Evolutionary conservation across 2,888 invertebrate genomes (phyloP).

Genomic region (Carterocephalus palaemon): DNA sequence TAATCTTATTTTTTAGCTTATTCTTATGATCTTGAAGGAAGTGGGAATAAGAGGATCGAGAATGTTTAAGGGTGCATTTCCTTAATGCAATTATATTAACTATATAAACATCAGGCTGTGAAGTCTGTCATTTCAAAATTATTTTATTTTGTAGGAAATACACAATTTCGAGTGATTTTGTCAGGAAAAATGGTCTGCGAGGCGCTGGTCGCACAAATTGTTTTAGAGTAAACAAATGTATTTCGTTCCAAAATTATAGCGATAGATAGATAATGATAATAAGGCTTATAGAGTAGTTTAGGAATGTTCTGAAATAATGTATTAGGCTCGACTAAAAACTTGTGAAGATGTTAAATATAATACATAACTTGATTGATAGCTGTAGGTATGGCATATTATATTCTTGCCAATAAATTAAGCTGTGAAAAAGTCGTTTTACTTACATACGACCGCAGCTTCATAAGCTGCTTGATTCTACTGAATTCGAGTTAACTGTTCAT

Average conservation of each 20-base stretch:
- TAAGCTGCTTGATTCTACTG: slow-evolving; percentile 63
- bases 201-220: slow-evolving; percentile 60
- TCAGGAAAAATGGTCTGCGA: slow-evolving; percentile 32
- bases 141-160: slow-evolving; percentile 29
- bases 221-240: slow-evolving; percentile 38
- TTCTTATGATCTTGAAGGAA: slow-evolving; percentile 4
- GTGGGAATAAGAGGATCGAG: slow-evolving; percentile 27
- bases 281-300: slow-evolving; percentile 10
- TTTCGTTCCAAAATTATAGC: slow-evolving; percentile 37
- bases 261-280: slow-evolving; percentile 9
- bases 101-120: slow-evolving; percentile 50
- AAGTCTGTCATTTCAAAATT: slow-evolving; percentile 44
- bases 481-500: slow-evolving; percentile 63
- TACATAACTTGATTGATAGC: slow-evolving; percentile 5
- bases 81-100: slow-evolving; percentile 36
- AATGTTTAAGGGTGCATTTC: slow-evolving; percentile 36
- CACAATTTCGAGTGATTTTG: slow-evolving; percentile 31
- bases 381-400: slow-evolving; percentile 26
- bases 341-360: slow-evolving; percentile 9
- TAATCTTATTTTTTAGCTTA: slow-evolving; percentile 19
- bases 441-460: slow-evolving; percentile 41
- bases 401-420: slow-evolving; percentile 35
- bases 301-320: not conserved
- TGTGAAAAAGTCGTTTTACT: slow-evolving; percentile 1
- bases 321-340: slow-evolving; percentile 2